Conservation (phyloP, 1,140 invertebrate genomes). For the Dendroctonus ponderosae region DNA sequence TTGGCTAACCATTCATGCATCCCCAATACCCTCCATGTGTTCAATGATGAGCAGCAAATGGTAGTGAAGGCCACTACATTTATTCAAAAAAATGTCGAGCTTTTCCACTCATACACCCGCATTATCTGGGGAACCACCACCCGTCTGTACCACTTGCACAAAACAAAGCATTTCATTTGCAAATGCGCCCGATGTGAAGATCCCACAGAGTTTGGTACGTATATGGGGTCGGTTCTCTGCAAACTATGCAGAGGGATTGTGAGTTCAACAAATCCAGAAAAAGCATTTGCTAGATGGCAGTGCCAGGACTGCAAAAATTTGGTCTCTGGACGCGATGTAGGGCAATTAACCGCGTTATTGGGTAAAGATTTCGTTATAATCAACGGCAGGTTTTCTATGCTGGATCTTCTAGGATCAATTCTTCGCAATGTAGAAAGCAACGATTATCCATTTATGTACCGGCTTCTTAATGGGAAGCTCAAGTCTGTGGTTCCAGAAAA, state of each 20-base stretch:
- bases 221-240: constrained; percentile 54
- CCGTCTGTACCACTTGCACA: constrained; percentile 62
- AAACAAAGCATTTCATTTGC: constrained; percentile 76
- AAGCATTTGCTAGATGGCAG: constrained; percentile 52
- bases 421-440: constrained; percentile 51
- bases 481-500: constrained; percentile 52
- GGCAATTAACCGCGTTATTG: constrained; percentile 39
- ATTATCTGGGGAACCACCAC: constrained; percentile 70
- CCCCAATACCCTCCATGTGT: constrained; percentile 71
- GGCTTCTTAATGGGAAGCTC: constrained; percentile 52
- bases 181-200: constrained; percentile 62
- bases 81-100: constrained; percentile 65
- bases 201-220: constrained; percentile 57
- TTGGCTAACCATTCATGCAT: constrained; percentile 74
- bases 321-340: constrained; percentile 51
- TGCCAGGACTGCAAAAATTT: constrained; percentile 54
- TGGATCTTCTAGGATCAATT: constrained; percentile 46
- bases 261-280: constrained; percentile 52
- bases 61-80: constrained; percentile 61
- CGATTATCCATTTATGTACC: constrained; percentile 52
- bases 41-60: constrained; percentile 60
- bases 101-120: constrained; percentile 71
- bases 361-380: constrained; percentile 17
- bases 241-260: constrained; percentile 52
- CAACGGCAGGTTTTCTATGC: too few species aligned